phyloP scores from a whole-genome alignment of 2,113 vertebrate genomes.

The Geococcyx californianus region DNA sequence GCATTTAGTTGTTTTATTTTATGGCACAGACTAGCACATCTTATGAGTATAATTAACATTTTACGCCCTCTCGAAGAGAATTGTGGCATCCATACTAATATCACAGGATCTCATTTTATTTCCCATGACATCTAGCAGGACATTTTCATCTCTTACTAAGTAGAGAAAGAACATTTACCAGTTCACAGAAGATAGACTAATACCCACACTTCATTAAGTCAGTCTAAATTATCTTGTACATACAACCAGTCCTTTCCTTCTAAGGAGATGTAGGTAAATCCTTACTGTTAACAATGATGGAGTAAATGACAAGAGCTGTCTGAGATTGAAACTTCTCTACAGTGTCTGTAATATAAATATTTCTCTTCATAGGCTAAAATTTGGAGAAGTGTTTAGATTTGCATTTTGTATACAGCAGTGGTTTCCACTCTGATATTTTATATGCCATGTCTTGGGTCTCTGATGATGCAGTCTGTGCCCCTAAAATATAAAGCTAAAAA shows the following conservation, averaged over 20 bases:
- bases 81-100: background rate
- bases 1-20: background rate
- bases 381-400: background rate
- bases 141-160: background rate
- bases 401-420: background rate
- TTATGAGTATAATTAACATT: background rate
- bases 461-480: background rate
- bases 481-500: background rate
- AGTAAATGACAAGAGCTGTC: background rate
- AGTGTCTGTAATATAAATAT: background rate
- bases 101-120: background rate
- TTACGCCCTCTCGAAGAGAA: background rate
- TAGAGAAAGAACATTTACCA: background rate
- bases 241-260: background rate
- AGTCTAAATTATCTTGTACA: background rate
- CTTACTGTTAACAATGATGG: background rate
- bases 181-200: background rate
- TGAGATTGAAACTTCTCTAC: background rate
- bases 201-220: background rate
- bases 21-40: background rate
- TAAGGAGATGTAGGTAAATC: background rate
- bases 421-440: background rate
- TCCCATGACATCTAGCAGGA: background rate
- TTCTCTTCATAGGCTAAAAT: background rate
- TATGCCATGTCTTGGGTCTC: background rate